These are phyloP conservation scores for Polypterus senegalus DNA, from an alignment of 2,113 vertebrate genomes.

Conservation along the genomic window DNA sequence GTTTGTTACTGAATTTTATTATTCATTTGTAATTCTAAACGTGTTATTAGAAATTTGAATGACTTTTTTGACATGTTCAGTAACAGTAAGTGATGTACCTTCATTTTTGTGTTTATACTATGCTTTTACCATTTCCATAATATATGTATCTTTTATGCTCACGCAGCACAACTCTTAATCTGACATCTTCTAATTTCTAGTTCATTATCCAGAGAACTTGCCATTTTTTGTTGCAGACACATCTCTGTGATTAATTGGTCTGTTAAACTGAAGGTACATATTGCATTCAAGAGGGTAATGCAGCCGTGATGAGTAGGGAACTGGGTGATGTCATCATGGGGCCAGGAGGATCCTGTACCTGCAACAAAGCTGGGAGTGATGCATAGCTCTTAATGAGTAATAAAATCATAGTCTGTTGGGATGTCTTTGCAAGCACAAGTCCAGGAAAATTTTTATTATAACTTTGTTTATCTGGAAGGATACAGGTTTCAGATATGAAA, in stretches of 20 bases:
- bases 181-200: slow-evolving; percentile 30
- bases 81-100: slow-evolving; percentile 7
- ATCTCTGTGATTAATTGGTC: slow-evolving; percentile 38
- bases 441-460: too few relatives aligned
- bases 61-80: slow-evolving; percentile 2
- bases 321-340: slow-evolving; percentile 21
- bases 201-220: slow-evolving; percentile 36
- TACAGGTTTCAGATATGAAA: too few relatives aligned
- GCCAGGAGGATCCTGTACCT: slow-evolving; percentile 21
- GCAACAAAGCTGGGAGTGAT: slow-evolving; percentile 17
- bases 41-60: slow-evolving; percentile 10
- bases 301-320: slow-evolving; percentile 23
- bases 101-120: slow-evolving; percentile 9
- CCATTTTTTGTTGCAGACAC: slow-evolving; percentile 31
- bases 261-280: slow-evolving; percentile 36
- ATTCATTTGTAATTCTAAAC: background rate
- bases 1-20: too few relatives aligned
- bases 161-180: slow-evolving; percentile 24
- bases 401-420: slow-evolving; percentile 17
- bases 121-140: slow-evolving; percentile 2
- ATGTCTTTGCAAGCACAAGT: background rate
- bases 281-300: slow-evolving; percentile 23
- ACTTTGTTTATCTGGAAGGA: too few relatives aligned
- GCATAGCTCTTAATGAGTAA: slow-evolving; percentile 23
- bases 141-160: slow-evolving; percentile 23